These are phyloP conservation scores for Myodes glareolus DNA, from an alignment of 2,113 vertebrate species.

Conservation along the genomic window DNA sequence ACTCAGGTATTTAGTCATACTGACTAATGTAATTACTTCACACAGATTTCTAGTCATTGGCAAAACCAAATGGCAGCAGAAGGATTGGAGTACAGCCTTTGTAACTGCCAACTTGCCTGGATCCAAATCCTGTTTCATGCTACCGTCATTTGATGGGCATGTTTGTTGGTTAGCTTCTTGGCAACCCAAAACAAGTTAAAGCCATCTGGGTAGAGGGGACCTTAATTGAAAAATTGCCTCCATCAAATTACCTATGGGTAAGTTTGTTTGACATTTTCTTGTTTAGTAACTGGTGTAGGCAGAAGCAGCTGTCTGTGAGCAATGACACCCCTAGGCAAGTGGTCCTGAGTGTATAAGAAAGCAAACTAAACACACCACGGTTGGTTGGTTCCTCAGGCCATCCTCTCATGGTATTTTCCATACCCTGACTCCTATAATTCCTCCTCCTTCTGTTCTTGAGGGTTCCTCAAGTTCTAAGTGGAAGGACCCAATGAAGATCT, in stretches of 20 bases:
- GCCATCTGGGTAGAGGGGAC: not conserved
- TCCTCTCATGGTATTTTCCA: not conserved
- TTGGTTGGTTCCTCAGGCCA: not conserved
- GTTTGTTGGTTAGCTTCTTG: not conserved
- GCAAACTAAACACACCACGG: not conserved
- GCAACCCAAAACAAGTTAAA: not conserved
- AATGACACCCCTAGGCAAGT: too few relatives aligned
- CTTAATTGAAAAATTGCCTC: not conserved
- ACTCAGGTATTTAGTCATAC: not conserved
- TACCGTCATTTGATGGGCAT: not conserved
- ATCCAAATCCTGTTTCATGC: not conserved
- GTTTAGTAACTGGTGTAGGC: not conserved
- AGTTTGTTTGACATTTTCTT: not conserved
- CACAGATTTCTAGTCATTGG: not conserved
- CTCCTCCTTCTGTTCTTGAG: not conserved
- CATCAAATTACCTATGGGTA: not conserved
- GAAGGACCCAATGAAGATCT: not conserved
- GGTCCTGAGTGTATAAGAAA: not conserved
- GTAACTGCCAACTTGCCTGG: not conserved
- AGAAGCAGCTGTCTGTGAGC: not conserved
- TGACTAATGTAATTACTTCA: not conserved
- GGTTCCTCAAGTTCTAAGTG: not conserved
- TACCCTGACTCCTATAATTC: not conserved
- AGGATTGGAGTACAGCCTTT: not conserved
- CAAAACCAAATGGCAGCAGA: not conserved